These are phyloP conservation scores for Campylomormyrus tamandua DNA, from an alignment of 2,113 vertebrate species.

Conservation along the genomic window DNA sequence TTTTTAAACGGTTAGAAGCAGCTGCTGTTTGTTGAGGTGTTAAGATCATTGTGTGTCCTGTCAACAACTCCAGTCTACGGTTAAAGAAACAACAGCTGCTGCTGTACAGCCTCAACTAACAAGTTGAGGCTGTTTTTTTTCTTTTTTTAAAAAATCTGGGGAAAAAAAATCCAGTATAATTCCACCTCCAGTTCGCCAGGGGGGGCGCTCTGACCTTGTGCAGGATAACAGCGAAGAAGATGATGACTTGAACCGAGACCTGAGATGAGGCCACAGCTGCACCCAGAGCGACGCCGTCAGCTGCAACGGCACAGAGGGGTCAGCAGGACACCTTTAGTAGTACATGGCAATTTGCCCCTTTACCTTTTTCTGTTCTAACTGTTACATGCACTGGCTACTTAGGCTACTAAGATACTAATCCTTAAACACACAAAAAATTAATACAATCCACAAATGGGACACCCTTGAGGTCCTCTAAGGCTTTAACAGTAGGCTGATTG, in stretches of 20 bases:
- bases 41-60: not conserved
- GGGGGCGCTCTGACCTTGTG: slow-evolving; percentile 58
- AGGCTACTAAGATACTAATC: not conserved
- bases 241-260: slow-evolving; percentile 62
- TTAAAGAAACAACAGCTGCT: not conserved
- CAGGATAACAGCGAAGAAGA: slow-evolving; percentile 68
- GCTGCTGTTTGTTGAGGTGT: not conserved
- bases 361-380: not conserved
- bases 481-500: not conserved
- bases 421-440: not conserved
- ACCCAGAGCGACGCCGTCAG: slow-evolving; percentile 68
- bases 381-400: not conserved
- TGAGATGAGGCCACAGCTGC: slow-evolving; percentile 64
- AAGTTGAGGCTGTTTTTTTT: too few species aligned
- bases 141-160: too few species aligned
- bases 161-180: not conserved
- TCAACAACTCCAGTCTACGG: not conserved
- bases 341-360: not conserved
- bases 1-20: not conserved
- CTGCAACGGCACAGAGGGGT: slow-evolving; percentile 36
- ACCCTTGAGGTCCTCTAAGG: not conserved
- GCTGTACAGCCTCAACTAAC: not conserved
- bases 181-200: not conserved
- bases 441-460: not conserved
- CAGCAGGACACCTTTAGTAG: not conserved